These are phyloP conservation scores for Cyanistes caeruleus DNA, from an alignment of 2,113 vertebrate species.

Conservation along the genomic window DNA sequence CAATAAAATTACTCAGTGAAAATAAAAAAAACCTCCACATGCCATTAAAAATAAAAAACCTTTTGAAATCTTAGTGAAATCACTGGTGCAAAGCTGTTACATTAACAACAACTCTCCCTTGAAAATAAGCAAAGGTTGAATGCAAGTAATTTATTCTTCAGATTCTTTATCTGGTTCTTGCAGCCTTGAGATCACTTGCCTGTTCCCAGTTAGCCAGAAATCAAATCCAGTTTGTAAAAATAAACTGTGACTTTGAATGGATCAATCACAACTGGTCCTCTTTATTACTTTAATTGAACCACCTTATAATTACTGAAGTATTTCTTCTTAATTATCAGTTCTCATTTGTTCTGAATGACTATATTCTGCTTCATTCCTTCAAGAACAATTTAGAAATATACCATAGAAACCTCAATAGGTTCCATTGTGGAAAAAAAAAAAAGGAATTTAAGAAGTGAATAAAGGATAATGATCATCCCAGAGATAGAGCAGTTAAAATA, in stretches of 20 bases:
- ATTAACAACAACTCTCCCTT: background rate
- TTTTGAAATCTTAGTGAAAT: background rate
- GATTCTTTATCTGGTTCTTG: background rate
- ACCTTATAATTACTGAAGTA: constrained; percentile 41
- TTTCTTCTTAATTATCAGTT: constrained; percentile 36
- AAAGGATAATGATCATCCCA: background rate
- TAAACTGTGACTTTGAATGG: constrained; percentile 31
- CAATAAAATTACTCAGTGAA: background rate
- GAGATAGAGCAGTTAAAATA: constrained; percentile 16
- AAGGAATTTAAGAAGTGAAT: constrained; percentile 21
- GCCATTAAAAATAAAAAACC: background rate
- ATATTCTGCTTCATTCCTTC: constrained; percentile 33
- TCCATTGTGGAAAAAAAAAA: constrained; percentile 44
- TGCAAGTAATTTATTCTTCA: background rate
- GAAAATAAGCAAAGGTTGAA: constrained; percentile 24
- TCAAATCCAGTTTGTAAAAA: constrained; percentile 56
- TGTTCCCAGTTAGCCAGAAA: constrained; percentile 4
- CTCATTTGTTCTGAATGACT: constrained; percentile 28
- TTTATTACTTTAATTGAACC: constrained; percentile 55
- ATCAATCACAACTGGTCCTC: constrained; percentile 22
- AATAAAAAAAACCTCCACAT: background rate
- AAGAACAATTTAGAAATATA: constrained; percentile 52
- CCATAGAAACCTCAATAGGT: constrained; percentile 24
- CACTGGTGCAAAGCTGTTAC: background rate
- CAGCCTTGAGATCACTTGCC: background rate